Evolutionary conservation across 2,797 vertebrate species (phyloP), one percentile per base, ranked within the genome.

Genomic region (Gadopsis marmoratus): DNA sequence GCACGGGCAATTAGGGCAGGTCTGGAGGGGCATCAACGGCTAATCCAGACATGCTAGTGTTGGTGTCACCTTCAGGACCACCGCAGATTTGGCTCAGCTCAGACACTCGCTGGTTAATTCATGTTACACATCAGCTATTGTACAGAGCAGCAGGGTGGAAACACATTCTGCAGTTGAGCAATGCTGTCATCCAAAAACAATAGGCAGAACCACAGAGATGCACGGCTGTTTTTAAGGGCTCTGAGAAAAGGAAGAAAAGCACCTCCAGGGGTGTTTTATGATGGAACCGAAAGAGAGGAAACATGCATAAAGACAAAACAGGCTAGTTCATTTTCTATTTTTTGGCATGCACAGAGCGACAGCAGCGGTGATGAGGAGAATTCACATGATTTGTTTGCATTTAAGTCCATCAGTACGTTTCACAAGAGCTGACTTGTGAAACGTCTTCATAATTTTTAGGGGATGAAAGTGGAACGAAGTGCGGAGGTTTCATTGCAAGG

Each of bases 161-260:
- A 78, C 78, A 62, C 58, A 75, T 81, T 84, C 71, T 87, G 85
- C 68, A 84, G 82, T 74, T 80, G 70, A 87, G 86, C 71, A 82
- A 83, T 86, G 78, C 79, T 88, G 85, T 89, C 55, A 77, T 71
- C 64, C 21, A 55, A 88, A 86, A 92, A 88, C 91, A 94, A 93
- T 74, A 79, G 85, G 54, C 84, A 74, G 60, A 83, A 81, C 86
- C 84, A 71, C 83, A 88, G 79, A 85, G 81, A 85, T 84, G 84
- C 64, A 47, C 16, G 31, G 41, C 65, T 84, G 74, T 78, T 81
- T 82, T 79, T 45, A 53, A 76, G 51, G 61, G 39, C 51, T 71
- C 3, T 14, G 55, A 79, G 59, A 81, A 77, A 74, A 83, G 68
- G 54, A 79, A 74, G 81, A 60, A 76, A 54, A 31, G 62, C 90